Percentiles rank a stretch among this genome's conserved stretches.
Evolutionary conservation across 35 echinoderm and acorn worm genomes (phyloP).

Genomic region (Apostichopus parvimensis): DNA sequence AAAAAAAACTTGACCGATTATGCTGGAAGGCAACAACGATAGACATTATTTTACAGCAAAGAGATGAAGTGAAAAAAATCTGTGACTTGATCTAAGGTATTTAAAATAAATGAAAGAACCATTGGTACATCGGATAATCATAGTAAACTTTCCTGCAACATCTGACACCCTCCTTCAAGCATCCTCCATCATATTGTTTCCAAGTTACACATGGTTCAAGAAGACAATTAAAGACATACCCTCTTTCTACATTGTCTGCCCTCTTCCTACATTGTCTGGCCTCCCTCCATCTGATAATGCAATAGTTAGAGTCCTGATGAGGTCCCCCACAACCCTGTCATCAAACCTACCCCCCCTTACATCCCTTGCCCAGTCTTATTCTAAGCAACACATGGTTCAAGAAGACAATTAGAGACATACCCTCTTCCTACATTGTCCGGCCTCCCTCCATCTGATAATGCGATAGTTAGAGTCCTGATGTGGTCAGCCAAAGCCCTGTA

Average conservation of each 20-base stretch:
- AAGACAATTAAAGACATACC: neutral
- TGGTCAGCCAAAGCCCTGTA: conserved; percentile 96
- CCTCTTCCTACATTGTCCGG: conserved; percentile 24
- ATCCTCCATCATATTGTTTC: too few species aligned
- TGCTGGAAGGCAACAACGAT: too few species aligned
- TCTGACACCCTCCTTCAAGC: too few species aligned
- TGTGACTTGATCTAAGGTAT: too few species aligned
- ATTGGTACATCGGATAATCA: too few species aligned
- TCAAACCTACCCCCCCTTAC: conserved; percentile 90
- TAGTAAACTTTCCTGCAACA: too few species aligned
- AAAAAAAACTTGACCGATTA: too few species aligned
- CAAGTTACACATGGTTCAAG: too few species aligned
- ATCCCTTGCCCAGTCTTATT: neutral
- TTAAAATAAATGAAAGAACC: too few species aligned
- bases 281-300: conserved; percentile 94
- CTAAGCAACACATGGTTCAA: too few species aligned
- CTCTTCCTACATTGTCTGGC: conserved; percentile 98
- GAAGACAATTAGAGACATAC: neutral
- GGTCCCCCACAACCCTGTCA: conserved; percentile 96
- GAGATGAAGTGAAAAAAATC: too few species aligned
- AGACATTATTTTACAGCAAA: too few species aligned
- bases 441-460: conserved; percentile 93
- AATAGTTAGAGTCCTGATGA: conserved; percentile 93
- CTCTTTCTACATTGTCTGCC: conserved; percentile 14
- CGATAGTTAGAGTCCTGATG: conserved; percentile 92